These are phyloP conservation scores for Virgularia gustaviana DNA, from an alignment of 92 coral and sea anemone species.

Conservation along the genomic window DNA sequence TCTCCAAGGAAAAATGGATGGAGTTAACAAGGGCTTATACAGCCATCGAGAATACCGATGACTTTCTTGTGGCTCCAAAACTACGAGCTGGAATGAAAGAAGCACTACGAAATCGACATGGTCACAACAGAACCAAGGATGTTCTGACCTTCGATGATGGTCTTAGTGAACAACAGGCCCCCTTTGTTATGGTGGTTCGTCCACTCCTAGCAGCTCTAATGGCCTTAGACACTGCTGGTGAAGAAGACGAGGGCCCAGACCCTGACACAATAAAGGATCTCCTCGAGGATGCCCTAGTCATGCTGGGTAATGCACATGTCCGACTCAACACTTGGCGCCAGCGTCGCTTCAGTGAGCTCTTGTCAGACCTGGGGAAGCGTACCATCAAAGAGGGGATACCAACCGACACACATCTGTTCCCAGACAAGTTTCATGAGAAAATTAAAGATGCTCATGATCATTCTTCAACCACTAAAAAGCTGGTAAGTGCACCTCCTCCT, in stretches of 20 bases:
- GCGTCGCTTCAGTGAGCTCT: slow-evolving; percentile 45
- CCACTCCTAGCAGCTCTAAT: slow-evolving; percentile 50
- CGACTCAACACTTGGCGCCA: slow-evolving; percentile 60
- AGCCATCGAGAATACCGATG: slow-evolving; percentile 35
- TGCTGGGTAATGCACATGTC: slow-evolving; percentile 50
- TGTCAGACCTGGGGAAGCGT: slow-evolving; percentile 42
- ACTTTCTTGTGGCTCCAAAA: too few relatives aligned
- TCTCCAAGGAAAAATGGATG: slow-evolving; percentile 46
- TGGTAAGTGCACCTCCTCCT: slow-evolving; percentile 44
- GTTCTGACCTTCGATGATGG: slow-evolving; percentile 45
- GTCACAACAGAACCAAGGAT: slow-evolving; percentile 44
- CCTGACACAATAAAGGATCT: slow-evolving; percentile 27
- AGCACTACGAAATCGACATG: slow-evolving; percentile 48
- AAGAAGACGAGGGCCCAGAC: slow-evolving; percentile 14
- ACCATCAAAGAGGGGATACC: slow-evolving; percentile 48
- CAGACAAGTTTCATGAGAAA: slow-evolving; percentile 54
- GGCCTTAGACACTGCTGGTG: slow-evolving; percentile 40
- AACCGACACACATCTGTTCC: slow-evolving; percentile 55
- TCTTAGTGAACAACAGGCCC: slow-evolving; percentile 49
- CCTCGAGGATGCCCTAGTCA: slow-evolving; percentile 55
- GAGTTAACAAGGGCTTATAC: slow-evolving; percentile 39
- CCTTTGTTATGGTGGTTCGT: slow-evolving; percentile 49
- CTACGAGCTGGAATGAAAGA: too few relatives aligned
- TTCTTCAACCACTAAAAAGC: slow-evolving; percentile 40
- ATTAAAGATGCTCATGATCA: slow-evolving; percentile 59